A percentile compares a stretch with the other conserved stretches of the same genome.
Conservation (phyloP, 2,888 invertebrate species). For the Orthonevra nobilis region DNA sequence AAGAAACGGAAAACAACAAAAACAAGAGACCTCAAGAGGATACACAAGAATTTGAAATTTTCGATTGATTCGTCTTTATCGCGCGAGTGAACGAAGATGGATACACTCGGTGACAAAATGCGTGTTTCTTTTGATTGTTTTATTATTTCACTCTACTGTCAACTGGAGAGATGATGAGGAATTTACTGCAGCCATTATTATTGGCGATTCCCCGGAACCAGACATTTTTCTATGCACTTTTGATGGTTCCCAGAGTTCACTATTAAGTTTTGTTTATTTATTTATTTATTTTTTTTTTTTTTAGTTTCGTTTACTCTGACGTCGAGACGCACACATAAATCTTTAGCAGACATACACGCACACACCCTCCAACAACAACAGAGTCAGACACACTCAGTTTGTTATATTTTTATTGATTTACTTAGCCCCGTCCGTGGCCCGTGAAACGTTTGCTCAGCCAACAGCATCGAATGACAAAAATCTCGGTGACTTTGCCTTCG, state of each 20-base stretch:
- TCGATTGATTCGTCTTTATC: slow-evolving; percentile 36
- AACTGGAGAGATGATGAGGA: slow-evolving; percentile 3
- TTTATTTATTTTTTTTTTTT: slow-evolving; percentile 45
- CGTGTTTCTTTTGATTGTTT: no score
- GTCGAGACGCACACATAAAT: slow-evolving; percentile 11
- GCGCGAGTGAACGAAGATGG: background rate
- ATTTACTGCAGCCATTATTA: slow-evolving; percentile 50
- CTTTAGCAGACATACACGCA: slow-evolving; percentile 10
- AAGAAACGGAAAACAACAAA: no score
- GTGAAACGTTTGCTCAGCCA: slow-evolving; percentile 59
- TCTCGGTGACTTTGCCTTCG: slow-evolving; percentile 30
- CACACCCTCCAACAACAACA: background rate
- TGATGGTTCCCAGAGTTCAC: background rate
- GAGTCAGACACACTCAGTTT: slow-evolving; percentile 45
- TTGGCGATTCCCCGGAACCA: slow-evolving; percentile 17
- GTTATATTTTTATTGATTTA: slow-evolving; percentile 70
- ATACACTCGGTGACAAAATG: background rate
- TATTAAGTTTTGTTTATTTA: slow-evolving; percentile 38
- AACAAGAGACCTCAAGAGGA: slow-evolving; percentile 7
- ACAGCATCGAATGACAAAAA: slow-evolving; percentile 65
- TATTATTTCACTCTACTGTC: slow-evolving; percentile 31
- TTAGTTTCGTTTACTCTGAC: slow-evolving; percentile 61
- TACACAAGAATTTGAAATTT: slow-evolving; percentile 8
- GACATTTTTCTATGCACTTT: slow-evolving; percentile 26
- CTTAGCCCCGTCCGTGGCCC: slow-evolving; percentile 44